Base-by-base conservation (phyloP, 2,888 invertebrate genomes). In the Drosophila nr. perissopoda region DNA sequence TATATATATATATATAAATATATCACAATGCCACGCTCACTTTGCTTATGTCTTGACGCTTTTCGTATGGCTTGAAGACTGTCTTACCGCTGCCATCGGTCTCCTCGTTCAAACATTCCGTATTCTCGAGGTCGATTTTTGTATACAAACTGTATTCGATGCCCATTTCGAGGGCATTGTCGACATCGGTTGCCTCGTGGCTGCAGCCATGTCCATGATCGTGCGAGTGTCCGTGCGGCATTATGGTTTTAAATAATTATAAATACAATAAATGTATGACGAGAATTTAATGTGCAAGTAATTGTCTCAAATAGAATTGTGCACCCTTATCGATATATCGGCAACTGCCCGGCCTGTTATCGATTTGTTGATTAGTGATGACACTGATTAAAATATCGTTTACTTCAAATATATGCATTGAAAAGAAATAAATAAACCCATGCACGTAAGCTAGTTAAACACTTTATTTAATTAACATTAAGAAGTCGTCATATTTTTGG, bases 21-120 rank as follows among this genome's bases (percentile, higher is more conserved):
- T 36, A n/a, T n/a, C 1, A 8, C 6, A 8, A 21, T 2, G 0
- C 1, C 4, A 11, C 4, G n/a, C 45, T 29, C 7, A 98, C 98
- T 92, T 96, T 94, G 73, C 95, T 95, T 76, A 94, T 95, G 92
- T 97, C 96, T 73, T 97, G 94, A 82, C 98, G 94, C 74, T 96
- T 95, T 84, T 98, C 97, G 96, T 98, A 98, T 0, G 98, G 94
- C 92, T 98, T 99, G 91, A 99, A 99, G 5, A 99, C 96, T 33
- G 94, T 94, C 93, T 96, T 97, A 25, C 98, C 99, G 16, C 97
- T 96, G 33, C 97, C 97, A 86, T 98, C 98, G 7, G 94, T 93
- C 57, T 94, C 94, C 94, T 99, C 99, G 93, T 99, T 99, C 38
- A 99, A 94, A 93, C 99, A 99, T 91, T 98, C 95, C 31, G 99